A percentile compares a stretch with the other conserved stretches of the same genome.
phyloP scores from a whole-genome alignment of 1,140 invertebrate species.

The Drosophila teissieri region DNA sequence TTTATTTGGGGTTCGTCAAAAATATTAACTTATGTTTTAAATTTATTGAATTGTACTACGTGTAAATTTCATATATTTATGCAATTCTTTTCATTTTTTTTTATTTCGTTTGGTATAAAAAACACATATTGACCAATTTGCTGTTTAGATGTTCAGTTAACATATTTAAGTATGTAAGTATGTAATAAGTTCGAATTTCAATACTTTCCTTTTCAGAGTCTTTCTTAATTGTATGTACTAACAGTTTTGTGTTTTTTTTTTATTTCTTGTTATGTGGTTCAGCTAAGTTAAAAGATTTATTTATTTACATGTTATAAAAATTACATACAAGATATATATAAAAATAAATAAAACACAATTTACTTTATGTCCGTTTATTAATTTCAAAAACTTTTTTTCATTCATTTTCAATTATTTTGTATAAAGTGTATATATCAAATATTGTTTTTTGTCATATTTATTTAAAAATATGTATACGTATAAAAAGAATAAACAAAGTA shows the following conservation, averaged over 20 bases:
- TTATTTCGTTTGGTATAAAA: conserved; percentile 61
- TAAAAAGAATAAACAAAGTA: conserved; percentile 73
- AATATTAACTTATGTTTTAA: conserved; percentile 48
- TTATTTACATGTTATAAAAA: conserved; percentile 62
- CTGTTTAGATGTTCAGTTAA: conserved; percentile 60
- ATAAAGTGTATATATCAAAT: conserved; percentile 81
- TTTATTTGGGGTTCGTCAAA: conserved; percentile 34
- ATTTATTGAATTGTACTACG: conserved; percentile 78
- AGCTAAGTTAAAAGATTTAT: conserved; percentile 55
- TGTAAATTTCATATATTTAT: conserved; percentile 79
- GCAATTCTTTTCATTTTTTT: conserved; percentile 20
- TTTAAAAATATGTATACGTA: conserved; percentile 56
- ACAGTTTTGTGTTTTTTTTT: conserved; percentile 40
- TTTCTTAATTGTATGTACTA: conserved; percentile 61
- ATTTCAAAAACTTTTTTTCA: conserved; percentile 64
- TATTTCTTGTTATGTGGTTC: conserved; percentile 32
- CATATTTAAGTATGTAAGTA: conserved; percentile 75
- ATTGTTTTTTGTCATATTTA: conserved; percentile 58
- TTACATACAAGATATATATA: conserved; percentile 60
- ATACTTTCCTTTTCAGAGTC: conserved; percentile 75
- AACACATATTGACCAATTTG: conserved; percentile 78
- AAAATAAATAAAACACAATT: conserved; percentile 74
- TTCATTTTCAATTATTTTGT: conserved; percentile 39
- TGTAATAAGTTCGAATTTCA: conserved; percentile 81
- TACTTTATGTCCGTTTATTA: conserved; percentile 73